phyloP scores from a whole-genome alignment of 2,888 invertebrate genomes.

The Clostera curtula region DNA sequence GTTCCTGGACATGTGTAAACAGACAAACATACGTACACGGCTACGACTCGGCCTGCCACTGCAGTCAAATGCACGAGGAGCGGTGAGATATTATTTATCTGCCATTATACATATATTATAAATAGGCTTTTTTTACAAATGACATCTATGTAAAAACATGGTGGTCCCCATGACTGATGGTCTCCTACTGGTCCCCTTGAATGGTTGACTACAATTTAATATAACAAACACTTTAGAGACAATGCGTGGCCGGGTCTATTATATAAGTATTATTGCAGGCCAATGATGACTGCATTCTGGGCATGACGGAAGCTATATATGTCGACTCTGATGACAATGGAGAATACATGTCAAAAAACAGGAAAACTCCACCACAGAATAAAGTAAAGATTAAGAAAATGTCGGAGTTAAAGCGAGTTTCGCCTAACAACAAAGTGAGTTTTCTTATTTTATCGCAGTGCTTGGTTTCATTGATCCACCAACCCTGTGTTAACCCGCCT shows the following conservation, averaged over 20 bases:
- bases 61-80: constrained; percentile 26
- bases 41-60: constrained; percentile 50
- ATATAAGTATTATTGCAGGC: constrained; percentile 31
- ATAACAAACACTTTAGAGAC: too few relatives aligned
- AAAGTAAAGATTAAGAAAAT: constrained; percentile 11
- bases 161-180: too few relatives aligned
- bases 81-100: too few relatives aligned
- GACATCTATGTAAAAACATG: too few relatives aligned
- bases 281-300: constrained; percentile 51
- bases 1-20: constrained; percentile 72
- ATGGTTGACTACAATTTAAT: too few relatives aligned
- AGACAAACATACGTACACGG: constrained; percentile 69
- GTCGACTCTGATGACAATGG: constrained; percentile 31
- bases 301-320: constrained; percentile 46
- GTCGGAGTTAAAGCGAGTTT: constrained; percentile 10
- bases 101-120: neutral
- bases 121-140: neutral
- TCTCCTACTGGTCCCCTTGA: too few relatives aligned
- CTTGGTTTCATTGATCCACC: too few relatives aligned
- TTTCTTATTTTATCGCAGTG: too few relatives aligned
- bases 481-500: too few relatives aligned
- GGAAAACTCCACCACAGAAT: constrained; percentile 9
- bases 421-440: too few relatives aligned
- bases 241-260: too few relatives aligned
- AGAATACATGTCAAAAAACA: constrained; percentile 20